Conservation (phyloP, 1,140 invertebrate genomes). For the Nomia melanderi region DNA sequence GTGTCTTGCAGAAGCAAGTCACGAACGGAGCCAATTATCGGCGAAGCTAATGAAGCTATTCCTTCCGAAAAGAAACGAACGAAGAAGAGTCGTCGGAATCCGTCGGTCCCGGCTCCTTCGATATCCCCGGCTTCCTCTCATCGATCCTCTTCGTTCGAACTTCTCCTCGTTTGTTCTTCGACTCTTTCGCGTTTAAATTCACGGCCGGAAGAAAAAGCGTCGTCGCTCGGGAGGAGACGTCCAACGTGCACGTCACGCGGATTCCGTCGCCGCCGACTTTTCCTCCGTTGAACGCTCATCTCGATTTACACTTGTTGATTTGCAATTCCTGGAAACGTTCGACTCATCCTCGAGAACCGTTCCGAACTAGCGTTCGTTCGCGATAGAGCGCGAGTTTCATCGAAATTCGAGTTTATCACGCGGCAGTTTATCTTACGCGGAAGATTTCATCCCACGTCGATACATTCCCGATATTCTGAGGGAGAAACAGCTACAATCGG, state of each 20-base stretch:
- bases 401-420: too few species aligned
- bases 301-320: conserved; percentile 38
- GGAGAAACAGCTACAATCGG: too few species aligned
- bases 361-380: too few species aligned
- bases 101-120: not conserved
- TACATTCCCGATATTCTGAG: too few species aligned
- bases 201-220: not conserved
- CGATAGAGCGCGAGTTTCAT: too few species aligned
- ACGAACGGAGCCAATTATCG: conserved; percentile 50
- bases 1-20: conserved; percentile 46
- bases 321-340: conserved; percentile 1
- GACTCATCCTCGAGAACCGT: too few species aligned
- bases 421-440: too few species aligned
- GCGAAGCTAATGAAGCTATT: conserved; percentile 46
- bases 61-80: conserved; percentile 23
- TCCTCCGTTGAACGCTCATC: not conserved
- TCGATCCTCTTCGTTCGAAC: too few species aligned
- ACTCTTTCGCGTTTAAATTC: conserved; percentile 13
- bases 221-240: not conserved
- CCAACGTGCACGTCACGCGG: not conserved
- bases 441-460: too few species aligned
- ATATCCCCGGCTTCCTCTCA: not conserved
- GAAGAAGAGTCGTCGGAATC: conserved; percentile 28
- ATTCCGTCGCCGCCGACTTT: conserved; percentile 4
- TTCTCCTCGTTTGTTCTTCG: not conserved